Evolutionary conservation across 2,888 invertebrate genomes (phyloP), one percentile per base, ranked within the genome.

Genomic region (Adelognathus sp.): DNA sequence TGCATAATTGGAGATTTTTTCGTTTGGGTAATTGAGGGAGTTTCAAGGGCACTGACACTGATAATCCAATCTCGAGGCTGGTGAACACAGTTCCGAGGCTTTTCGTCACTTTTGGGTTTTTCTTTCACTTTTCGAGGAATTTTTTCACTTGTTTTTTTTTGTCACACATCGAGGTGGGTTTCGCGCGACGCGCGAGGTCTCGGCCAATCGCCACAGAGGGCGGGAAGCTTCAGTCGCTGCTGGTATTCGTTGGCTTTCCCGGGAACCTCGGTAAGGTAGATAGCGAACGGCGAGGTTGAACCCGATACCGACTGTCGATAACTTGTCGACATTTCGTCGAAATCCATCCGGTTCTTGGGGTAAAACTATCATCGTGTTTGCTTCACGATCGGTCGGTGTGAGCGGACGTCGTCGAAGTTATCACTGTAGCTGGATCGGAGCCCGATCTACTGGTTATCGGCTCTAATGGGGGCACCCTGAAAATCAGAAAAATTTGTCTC

Each of bases 391-490:
- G 86, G 67, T 88, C 88, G 76, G 85, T 84, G 82, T 88, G 84
- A 33, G 80, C 83, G 21, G 85, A 79, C 56, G 88, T 84, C 44
- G 93, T 93, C 56, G 93, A 93, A 5, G 93, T 94, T 82, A 94
- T 94, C 60, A 94, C 94, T 74, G 90, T 88, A 50, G 86, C 85
- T 33, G 88, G 81, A 80, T 90, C 90, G 64, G 85, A 81, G 75
- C 92, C 92, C 89, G 92, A 69, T 92, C 91, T 88, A 81, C 88
- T 89, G 83, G 90, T 89, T 76, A 92, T 91, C 66, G 93, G 92
- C 87, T 94, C 94, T 87, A 94, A 89, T 79, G 94, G 93, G 84
- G 94, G 93, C 63, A 94, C 93, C 85, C 94, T 94, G 87, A 63
- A 92, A 91, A 66, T n/a, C n/a, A n/a, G n/a, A n/a, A n/a, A n/a